A percentile compares a stretch with the other conserved stretches of the same genome.
phyloP scores from a whole-genome alignment of 2,888 invertebrate species.

The Biston betularia region DNA sequence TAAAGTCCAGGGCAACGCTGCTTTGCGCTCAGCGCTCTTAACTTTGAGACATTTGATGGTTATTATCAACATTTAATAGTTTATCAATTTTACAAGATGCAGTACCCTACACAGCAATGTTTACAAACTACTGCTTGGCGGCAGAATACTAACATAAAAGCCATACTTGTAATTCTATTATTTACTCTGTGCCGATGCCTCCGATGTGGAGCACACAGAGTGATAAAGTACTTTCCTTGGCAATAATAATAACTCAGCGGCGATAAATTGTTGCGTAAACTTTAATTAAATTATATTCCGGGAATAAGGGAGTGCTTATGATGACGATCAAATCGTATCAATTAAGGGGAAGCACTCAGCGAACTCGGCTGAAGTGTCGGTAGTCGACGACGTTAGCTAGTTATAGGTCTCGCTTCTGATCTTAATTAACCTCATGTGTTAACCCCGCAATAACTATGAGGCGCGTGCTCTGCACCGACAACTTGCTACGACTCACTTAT shows the following conservation, averaged over 20 bases:
- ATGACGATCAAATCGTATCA: slow-evolving; percentile 81
- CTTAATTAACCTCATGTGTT: slow-evolving; percentile 85
- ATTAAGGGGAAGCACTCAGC: slow-evolving; percentile 76
- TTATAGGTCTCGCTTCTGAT: slow-evolving; percentile 77
- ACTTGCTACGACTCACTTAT: slow-evolving; percentile 70
- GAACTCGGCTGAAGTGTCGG: slow-evolving; percentile 67
- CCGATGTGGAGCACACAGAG: slow-evolving; percentile 17
- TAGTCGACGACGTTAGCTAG: slow-evolving; percentile 65
- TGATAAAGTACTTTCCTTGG: slow-evolving; percentile 25
- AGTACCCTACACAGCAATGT: no score
- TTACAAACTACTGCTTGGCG: no score
- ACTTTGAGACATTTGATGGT: no score
- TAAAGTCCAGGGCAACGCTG: no score
- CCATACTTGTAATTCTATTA: background rate
- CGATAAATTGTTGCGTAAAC: slow-evolving; percentile 60
- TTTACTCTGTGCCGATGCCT: slow-evolving; percentile 7
- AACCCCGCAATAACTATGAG: slow-evolving; percentile 77
- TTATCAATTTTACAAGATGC: no score
- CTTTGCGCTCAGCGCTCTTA: no score
- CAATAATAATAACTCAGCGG: slow-evolving; percentile 44
- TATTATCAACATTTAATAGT: no score
- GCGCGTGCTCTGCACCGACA: slow-evolving; percentile 64
- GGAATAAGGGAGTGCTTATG: slow-evolving; percentile 67
- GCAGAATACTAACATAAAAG: slow-evolving; percentile 35
- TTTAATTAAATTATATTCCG: slow-evolving; percentile 68